Percentiles rank a stretch among this genome's conserved stretches.
Evolutionary conservation across 2,888 invertebrate species (phyloP).

Genomic region (Agriopis marginaria): DNA sequence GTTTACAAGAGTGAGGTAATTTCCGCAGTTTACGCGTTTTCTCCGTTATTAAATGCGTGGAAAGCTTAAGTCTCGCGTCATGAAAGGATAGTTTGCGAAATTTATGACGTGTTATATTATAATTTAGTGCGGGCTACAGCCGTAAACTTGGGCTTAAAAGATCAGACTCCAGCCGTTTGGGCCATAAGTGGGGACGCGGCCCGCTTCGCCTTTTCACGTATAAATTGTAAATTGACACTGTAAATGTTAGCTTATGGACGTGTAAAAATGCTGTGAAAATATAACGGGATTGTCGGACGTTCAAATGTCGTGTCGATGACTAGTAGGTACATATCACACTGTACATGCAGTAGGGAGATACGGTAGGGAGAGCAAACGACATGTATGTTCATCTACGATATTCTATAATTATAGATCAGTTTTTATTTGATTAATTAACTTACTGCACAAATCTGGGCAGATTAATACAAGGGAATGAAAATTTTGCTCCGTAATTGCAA

Average conservation of each 20-base stretch:
- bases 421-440: too few species aligned
- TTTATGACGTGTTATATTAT: slow-evolving; percentile 85
- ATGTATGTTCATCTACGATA: too few species aligned
- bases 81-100: slow-evolving; percentile 79
- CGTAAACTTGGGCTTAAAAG: slow-evolving; percentile 84
- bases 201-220: slow-evolving; percentile 40
- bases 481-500: too few species aligned
- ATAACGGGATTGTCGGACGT: neutral
- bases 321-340: neutral
- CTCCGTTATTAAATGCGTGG: slow-evolving; percentile 55
- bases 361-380: too few species aligned
- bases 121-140: slow-evolving; percentile 80
- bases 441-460: too few species aligned
- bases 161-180: slow-evolving; percentile 60
- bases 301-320: neutral
- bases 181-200: slow-evolving; percentile 45
- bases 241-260: slow-evolving; percentile 31
- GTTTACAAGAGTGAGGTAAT: neutral
- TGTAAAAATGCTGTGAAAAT: slow-evolving; percentile 8
- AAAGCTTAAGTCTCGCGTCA: slow-evolving; percentile 74
- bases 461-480: too few species aligned
- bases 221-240: slow-evolving; percentile 41
- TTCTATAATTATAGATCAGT: too few species aligned
- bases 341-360: too few species aligned
- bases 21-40: slow-evolving; percentile 14